These are phyloP conservation scores for Fregetta grallaria DNA, from an alignment of 2,113 vertebrate species.

Conservation along the genomic window DNA sequence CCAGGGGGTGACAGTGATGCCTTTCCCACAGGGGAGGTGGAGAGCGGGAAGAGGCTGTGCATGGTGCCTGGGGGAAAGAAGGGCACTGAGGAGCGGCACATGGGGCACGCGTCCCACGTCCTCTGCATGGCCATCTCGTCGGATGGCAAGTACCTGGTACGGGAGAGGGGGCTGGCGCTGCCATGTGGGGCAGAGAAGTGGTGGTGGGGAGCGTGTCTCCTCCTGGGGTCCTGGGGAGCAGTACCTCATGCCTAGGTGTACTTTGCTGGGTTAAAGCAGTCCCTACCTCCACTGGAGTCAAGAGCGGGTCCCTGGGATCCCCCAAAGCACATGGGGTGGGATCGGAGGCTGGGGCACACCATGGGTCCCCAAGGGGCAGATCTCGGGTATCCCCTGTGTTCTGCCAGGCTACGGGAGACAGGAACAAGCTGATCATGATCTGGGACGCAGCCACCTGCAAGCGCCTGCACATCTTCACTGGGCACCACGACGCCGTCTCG, in stretches of 20 bases:
- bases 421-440: slow-evolving; percentile 91
- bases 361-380: background rate
- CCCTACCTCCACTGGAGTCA: background rate
- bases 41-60: slow-evolving; percentile 85
- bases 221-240: fast-evolving
- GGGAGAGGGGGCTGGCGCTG: background rate
- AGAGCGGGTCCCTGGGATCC: background rate
- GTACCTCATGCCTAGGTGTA: background rate
- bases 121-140: slow-evolving; percentile 94
- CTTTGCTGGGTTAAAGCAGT: background rate
- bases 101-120: slow-evolving; percentile 84
- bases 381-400: background rate
- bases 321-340: background rate
- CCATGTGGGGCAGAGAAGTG: fast-evolving
- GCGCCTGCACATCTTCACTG: slow-evolving; percentile 89
- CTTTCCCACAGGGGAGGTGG: slow-evolving; percentile 83
- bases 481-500: slow-evolving; percentile 88
- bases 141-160: slow-evolving; percentile 92
- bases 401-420: slow-evolving; percentile 89
- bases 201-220: background rate
- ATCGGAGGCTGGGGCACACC: background rate
- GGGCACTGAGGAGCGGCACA: slow-evolving; percentile 75
- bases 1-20: background rate
- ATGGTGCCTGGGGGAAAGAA: slow-evolving; percentile 85
- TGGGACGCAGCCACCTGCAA: slow-evolving; percentile 89